phyloP scores from a whole-genome alignment of 1,140 invertebrate species.

The Xylocopa sonorina region DNA sequence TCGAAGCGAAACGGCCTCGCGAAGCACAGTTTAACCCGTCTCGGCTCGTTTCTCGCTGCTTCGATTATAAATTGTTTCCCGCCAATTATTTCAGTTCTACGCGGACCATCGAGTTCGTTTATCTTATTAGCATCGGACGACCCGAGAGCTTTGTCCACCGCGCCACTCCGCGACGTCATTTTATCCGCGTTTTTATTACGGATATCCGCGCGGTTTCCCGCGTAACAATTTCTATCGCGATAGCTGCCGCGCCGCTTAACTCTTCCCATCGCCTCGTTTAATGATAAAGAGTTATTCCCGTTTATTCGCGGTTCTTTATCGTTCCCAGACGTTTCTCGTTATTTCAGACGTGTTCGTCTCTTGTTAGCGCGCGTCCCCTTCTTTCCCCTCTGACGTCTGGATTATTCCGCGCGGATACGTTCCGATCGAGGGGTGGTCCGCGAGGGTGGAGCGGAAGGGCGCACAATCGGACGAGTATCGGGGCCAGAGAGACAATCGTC shows the following conservation, averaged over 20 bases:
- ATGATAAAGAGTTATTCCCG: constrained; percentile 5
- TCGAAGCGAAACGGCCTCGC: too few relatives aligned
- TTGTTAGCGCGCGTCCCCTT: constrained; percentile 27
- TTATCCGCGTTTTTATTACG: not conserved
- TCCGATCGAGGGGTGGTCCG: constrained; percentile 29
- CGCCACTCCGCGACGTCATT: not conserved
- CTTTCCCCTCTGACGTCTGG: constrained; percentile 51
- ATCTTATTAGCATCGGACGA: not conserved
- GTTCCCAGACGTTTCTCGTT: constrained; percentile 35
- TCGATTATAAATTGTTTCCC: too few relatives aligned
- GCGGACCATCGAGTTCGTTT: not conserved
- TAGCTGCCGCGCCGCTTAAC: not conserved
- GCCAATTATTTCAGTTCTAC: too few relatives aligned
- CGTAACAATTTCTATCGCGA: constrained; percentile 9
- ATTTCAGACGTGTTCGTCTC: constrained; percentile 27
- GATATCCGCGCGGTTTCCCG: not conserved
- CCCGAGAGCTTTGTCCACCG: not conserved
- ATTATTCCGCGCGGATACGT: constrained; percentile 31
- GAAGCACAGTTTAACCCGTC: too few relatives aligned
- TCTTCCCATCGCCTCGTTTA: not conserved
- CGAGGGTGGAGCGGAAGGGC: not conserved
- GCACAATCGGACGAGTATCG: constrained; percentile 41
- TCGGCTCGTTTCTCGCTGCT: too few relatives aligned
- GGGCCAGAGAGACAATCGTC: constrained; percentile 55
- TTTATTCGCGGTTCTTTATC: constrained; percentile 47